Conservation (phyloP, 2,797 vertebrate genomes). For the Diplodus sargus region DNA sequence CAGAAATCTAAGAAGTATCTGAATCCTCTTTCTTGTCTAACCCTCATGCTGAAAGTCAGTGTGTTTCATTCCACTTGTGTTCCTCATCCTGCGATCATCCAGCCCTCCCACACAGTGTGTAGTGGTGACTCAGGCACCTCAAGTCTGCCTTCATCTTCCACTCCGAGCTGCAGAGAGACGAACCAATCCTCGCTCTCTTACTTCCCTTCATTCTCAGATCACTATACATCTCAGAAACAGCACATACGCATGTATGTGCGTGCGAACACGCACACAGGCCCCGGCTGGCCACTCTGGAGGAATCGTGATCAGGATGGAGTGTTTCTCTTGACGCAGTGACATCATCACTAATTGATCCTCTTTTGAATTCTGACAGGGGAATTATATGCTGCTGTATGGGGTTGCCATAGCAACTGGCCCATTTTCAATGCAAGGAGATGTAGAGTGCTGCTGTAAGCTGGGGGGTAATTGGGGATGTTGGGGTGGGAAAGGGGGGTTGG, state of each 20-base stretch:
- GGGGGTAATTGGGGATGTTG: slow-evolving; percentile 61
- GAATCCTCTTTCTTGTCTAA: slow-evolving; percentile 11
- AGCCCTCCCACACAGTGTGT: slow-evolving; percentile 62
- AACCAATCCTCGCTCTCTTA: slow-evolving; percentile 10
- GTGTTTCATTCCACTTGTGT: slow-evolving; percentile 45
- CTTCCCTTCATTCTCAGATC: slow-evolving; percentile 21
- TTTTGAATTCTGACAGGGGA: slow-evolving; percentile 64
- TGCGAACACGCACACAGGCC: not conserved
- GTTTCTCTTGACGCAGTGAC: slow-evolving; percentile 60
- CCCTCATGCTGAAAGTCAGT: slow-evolving; percentile 33
- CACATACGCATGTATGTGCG: not conserved
- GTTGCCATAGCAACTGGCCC: slow-evolving; percentile 79
- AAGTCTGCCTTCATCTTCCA: slow-evolving; percentile 59
- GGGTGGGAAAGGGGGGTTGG: slow-evolving; percentile 22
- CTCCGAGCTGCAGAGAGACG: slow-evolving; percentile 42
- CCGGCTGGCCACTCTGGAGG: not conserved
- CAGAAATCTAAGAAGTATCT: not conserved
- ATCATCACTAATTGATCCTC: slow-evolving; percentile 79
- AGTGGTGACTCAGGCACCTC: slow-evolving; percentile 68
- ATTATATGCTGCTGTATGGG: slow-evolving; percentile 70
- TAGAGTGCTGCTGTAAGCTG: slow-evolving; percentile 59
- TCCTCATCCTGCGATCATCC: slow-evolving; percentile 52
- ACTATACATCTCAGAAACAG: not conserved
- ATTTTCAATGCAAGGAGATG: slow-evolving; percentile 65
- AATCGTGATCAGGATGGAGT: slow-evolving; percentile 51